Evolutionary conservation across 2,888 invertebrate species (phyloP), one percentile per base, ranked within the genome.

Genomic region (Lasioglossum morio): DNA sequence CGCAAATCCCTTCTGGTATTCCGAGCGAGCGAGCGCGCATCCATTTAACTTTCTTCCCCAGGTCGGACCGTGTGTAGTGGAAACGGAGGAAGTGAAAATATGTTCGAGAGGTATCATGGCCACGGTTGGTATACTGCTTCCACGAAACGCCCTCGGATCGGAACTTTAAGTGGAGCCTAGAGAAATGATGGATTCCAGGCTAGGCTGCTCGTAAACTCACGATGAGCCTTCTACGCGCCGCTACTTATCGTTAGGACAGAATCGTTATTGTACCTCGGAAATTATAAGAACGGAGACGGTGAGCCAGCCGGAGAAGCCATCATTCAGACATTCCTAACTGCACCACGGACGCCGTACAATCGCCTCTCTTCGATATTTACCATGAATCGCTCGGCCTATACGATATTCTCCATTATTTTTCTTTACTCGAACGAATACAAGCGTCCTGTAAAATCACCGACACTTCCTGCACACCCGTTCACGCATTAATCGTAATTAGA

Each of bases 151-250:
- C 70, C 77, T 14, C 63, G 72, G 75, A 79, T 82, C 53, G 82
- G 77, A 85, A 82, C 82, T 85, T 82, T 83, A 87, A 86, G 82
- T 87, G 83, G 86, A 86, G 78, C 69, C 69, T 77, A 80, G 84
- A 81, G 75, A 83, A 87, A 86, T 83, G 86, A 87, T 66, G 80
- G 76, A 81, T 78, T 70, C 72, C 86, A 81, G 74, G 73, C 79
- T 73, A 70, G 81, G 23, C 48, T 46, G 57, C 57, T 84, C 83
- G 74, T 86, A 79, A 80, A 83, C 40, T 75, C 60, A 5, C 57
- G 74, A 85, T 57, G 77, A 80, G 53, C 43, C 77, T 69, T 66
- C 79, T 57, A 77, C 72, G 72, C 73, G 23, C 37, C 81, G 66
- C 72, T 60, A 73, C 78, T 63, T 53, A 66, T 74, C 72, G 46